Percentiles rank a stretch among this genome's conserved stretches.
Conservation (phyloP, 2,888 invertebrate genomes). For the Diploptera punctata region DNA sequence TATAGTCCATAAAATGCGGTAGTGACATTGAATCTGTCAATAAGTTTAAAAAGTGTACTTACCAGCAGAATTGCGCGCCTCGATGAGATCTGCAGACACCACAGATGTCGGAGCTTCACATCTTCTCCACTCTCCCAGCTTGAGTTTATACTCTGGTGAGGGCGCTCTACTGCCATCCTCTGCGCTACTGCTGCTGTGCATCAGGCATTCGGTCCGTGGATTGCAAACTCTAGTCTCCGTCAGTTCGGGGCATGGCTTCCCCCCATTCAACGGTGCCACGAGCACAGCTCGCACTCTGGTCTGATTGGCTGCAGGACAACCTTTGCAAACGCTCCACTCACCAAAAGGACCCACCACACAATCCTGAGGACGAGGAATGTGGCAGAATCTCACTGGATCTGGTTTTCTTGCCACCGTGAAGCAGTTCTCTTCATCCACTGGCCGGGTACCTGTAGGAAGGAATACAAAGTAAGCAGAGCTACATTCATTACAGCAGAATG, state of each 20-base stretch:
- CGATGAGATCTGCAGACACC: conserved; percentile 39
- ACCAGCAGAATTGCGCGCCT: conserved; percentile 31
- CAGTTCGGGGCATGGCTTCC: conserved; percentile 52
- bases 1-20: no score
- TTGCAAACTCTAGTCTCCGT: conserved; percentile 47
- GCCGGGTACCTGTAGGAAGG: conserved; percentile 44
- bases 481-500: no score
- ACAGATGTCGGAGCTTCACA: conserved; percentile 46
- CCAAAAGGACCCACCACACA: conserved; percentile 50
- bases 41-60: neutral
- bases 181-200: neutral
- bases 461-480: neutral
- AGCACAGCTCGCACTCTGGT: conserved; percentile 49
- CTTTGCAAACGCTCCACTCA: conserved; percentile 48
- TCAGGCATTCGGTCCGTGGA: conserved; percentile 35
- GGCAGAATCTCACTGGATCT: conserved; percentile 48
- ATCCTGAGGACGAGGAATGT: conserved; percentile 50
- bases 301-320: conserved; percentile 41
- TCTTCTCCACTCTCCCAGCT: conserved; percentile 50
- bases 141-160: conserved; percentile 41
- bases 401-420: conserved; percentile 48
- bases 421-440: conserved; percentile 51
- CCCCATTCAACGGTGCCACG: conserved; percentile 51
- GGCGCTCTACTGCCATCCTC: neutral
- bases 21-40: no score